phyloP scores from a whole-genome alignment of 2,888 invertebrate species.

The Dexiosoma caninum region DNA sequence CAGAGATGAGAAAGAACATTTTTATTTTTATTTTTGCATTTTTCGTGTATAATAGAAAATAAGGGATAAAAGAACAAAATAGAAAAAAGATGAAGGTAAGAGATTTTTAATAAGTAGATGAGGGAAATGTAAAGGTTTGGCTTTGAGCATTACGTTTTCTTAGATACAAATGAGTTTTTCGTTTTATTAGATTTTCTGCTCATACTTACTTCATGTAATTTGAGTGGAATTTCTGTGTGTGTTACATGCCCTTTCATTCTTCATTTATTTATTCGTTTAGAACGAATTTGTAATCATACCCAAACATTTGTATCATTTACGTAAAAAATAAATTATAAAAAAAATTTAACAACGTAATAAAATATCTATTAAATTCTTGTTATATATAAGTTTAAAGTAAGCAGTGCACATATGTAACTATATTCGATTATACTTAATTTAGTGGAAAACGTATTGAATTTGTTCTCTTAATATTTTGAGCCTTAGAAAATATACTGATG shows the following conservation, averaged over 20 bases:
- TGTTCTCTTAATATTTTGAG: too few species aligned
- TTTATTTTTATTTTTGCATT: too few species aligned
- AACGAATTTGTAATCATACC: conserved; percentile 14
- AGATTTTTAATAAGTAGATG: neutral
- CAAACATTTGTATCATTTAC: neutral
- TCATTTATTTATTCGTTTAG: conserved; percentile 23
- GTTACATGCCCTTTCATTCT: neutral
- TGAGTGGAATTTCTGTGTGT: conserved; percentile 41
- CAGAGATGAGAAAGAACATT: neutral
- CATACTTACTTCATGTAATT: conserved; percentile 50
- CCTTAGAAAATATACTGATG: too few species aligned
- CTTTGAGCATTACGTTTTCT: neutral
- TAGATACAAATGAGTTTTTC: neutral
- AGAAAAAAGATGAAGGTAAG: conserved; percentile 26
- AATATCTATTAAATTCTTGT: conserved; percentile 9
- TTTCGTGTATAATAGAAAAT: conserved; percentile 13
- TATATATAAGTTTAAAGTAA: neutral
- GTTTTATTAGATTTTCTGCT: neutral
- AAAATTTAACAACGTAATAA: conserved; percentile 28
- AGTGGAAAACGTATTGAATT: neutral
- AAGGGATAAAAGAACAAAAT: conserved; percentile 34
- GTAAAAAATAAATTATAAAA: neutral
- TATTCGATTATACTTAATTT: neutral
- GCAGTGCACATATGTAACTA: neutral
- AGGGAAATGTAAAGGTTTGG: conserved; percentile 3